A percentile compares a stretch with the other conserved stretches of the same genome.
Conservation (phyloP, 2,888 invertebrate species). For the Dugesia japonica region DNA sequence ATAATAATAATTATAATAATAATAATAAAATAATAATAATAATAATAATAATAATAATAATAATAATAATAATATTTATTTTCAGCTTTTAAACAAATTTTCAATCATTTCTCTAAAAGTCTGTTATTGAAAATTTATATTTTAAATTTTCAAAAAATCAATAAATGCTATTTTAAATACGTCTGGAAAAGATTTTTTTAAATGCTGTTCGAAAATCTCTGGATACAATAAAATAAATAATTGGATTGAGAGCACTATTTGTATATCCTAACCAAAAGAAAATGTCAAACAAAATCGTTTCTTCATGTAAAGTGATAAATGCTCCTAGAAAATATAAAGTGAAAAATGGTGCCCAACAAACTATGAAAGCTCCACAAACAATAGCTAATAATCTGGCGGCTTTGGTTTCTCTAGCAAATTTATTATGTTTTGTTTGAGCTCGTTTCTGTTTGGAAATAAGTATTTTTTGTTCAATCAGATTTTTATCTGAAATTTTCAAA, state of each 20-base stretch:
- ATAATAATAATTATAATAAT: too few species aligned
- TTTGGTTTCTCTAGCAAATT: conserved; percentile 65
- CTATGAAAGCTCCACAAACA: conserved; percentile 85
- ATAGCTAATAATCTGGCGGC: conserved; percentile 88
- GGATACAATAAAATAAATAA: conserved; percentile 80
- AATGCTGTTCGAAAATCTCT: conserved; percentile 86
- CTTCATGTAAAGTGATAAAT: conserved; percentile 54
- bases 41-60: too few species aligned
- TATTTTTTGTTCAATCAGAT: not conserved
- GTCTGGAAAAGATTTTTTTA: conserved; percentile 67
- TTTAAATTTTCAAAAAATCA: too few species aligned
- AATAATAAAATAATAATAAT: too few species aligned
- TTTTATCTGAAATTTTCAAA: not conserved
- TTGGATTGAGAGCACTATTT: conserved; percentile 83
- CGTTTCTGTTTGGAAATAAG: not conserved
- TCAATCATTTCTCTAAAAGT: too few species aligned
- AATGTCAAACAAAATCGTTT: conserved; percentile 61
- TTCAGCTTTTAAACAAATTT: too few species aligned
- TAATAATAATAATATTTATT: too few species aligned
- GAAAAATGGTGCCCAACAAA: conserved; percentile 57
- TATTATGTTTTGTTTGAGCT: conserved; percentile 10
- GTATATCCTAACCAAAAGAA: conserved; percentile 93
- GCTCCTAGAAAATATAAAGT: conserved; percentile 77
- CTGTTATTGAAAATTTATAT: too few species aligned
- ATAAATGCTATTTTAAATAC: conserved; percentile 43